These are phyloP conservation scores for Eulemur rufifrons DNA, from an alignment of 2,113 vertebrate genomes.

Conservation along the genomic window DNA sequence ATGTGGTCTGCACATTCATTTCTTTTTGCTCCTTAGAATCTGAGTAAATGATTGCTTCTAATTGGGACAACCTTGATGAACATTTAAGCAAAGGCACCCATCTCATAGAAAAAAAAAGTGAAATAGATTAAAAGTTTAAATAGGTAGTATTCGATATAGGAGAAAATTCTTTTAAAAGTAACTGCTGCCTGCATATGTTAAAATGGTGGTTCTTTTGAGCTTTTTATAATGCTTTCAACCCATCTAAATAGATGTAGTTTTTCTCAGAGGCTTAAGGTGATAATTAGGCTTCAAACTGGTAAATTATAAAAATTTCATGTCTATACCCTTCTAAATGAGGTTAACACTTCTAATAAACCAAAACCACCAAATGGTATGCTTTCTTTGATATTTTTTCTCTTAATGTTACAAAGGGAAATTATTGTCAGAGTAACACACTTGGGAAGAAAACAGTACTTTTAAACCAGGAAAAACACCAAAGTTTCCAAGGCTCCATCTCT, in stretches of 20 bases:
- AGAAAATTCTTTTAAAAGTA: slow-evolving; percentile 40
- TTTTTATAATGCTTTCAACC: neutral
- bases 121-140: neutral
- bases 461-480: neutral
- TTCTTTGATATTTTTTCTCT: neutral
- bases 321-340: neutral
- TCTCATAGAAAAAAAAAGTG: neutral
- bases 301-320: neutral
- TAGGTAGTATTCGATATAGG: neutral
- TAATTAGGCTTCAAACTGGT: neutral
- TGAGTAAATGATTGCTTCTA: neutral
- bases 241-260: neutral
- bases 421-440: neutral
- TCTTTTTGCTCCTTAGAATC: neutral
- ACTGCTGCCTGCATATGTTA: neutral
- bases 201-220: neutral
- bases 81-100: neutral
- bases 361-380: neutral
- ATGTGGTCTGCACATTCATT: neutral
- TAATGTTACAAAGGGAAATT: neutral
- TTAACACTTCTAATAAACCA: neutral
- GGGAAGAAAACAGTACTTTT: neutral
- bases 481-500: neutral
- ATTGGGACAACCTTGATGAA: neutral
- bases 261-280: neutral